A percentile compares a stretch with the other conserved stretches of the same genome.
Evolutionary conservation across 2,888 invertebrate species (phyloP).

Genomic region (Druceiella hillmani): DNA sequence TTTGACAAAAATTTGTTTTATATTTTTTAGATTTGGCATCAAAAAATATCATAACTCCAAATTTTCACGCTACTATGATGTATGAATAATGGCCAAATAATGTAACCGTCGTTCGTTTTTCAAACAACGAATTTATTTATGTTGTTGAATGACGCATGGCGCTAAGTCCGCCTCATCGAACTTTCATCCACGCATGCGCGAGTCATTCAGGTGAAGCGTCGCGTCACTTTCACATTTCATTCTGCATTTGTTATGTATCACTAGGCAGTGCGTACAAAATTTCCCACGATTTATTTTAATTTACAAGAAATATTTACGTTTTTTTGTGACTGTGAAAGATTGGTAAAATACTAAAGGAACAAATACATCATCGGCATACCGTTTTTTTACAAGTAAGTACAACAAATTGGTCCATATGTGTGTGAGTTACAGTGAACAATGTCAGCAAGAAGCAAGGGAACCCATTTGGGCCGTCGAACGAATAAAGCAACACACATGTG

Average conservation of each 20-base stretch:
- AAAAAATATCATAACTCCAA: too few species aligned
- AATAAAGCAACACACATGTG: too few species aligned
- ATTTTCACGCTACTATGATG: too few species aligned
- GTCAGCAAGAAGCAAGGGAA: neutral
- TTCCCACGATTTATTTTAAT: neutral
- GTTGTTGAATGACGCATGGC: neutral
- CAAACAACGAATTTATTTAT: neutral
- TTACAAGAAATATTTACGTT: neutral
- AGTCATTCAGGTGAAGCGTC: neutral
- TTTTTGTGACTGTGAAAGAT: neutral
- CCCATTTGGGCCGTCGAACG: too few species aligned
- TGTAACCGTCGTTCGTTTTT: neutral
- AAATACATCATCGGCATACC: neutral
- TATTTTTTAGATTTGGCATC: too few species aligned
- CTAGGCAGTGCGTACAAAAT: neutral
- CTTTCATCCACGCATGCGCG: neutral
- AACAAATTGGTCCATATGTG: neutral
- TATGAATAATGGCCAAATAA: neutral
- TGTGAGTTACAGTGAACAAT: neutral
- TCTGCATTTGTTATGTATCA: neutral
- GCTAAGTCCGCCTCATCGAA: neutral
- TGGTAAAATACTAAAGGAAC: neutral
- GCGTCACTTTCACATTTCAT: neutral
- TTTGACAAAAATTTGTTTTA: too few species aligned
- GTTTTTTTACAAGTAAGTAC: neutral